Conservation (phyloP, 2,797 vertebrate genomes). For the Pangasius sanitwongsei region DNA sequence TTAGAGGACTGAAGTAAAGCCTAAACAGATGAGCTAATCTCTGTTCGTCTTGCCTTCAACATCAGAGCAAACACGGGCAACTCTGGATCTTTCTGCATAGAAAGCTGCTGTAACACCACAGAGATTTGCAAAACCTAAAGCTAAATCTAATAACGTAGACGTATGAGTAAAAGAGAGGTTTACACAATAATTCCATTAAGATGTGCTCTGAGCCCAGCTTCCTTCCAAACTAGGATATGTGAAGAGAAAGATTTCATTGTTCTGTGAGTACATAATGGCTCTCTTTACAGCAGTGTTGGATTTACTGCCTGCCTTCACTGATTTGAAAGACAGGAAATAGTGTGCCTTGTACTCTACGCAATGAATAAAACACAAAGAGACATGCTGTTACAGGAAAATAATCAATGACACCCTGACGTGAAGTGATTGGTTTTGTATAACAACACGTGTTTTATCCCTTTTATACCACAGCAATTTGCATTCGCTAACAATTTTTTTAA, state of each 20-base stretch:
- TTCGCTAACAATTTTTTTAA: neutral
- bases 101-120: conserved; percentile 12
- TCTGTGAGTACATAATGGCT: neutral
- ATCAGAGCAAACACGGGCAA: conserved; percentile 22
- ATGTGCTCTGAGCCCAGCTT: neutral
- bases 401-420: neutral
- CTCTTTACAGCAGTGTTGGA: neutral
- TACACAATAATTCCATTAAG: neutral
- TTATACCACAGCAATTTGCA: too few relatives aligned
- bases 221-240: neutral
- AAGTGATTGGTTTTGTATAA: neutral
- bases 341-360: neutral
- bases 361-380: neutral
- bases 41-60: neutral
- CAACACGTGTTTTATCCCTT: neutral
- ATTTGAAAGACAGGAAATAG: neutral
- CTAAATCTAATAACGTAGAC: neutral
- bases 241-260: neutral
- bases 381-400: neutral
- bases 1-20: neutral
- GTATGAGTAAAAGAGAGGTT: neutral
- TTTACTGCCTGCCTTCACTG: neutral
- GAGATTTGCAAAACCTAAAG: conserved; percentile 19
- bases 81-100: neutral
- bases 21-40: neutral